Evolutionary conservation across 1,140 invertebrate species (phyloP), one percentile per base, ranked within the genome.

Genomic region (Hyposmocoma kahamanoa): DNA sequence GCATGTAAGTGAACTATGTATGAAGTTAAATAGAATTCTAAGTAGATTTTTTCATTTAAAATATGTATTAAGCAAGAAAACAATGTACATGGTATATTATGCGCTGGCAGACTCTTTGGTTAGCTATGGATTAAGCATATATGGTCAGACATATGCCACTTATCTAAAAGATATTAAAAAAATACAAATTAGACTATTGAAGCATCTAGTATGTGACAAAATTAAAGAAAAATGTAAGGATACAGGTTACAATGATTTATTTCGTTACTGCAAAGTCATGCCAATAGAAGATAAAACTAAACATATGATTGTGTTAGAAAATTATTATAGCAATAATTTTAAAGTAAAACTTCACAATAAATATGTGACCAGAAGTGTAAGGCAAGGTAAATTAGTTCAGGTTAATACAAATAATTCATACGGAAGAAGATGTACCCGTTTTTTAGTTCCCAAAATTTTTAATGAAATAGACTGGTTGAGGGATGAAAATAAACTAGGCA

Each of bases 71-170:
- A 28, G 42, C 34, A 49, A 36, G n/a, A 32, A 39, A 6, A 52
- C 30, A 18, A 9, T 56, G 22, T 43, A 24, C 21, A 47, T 43
- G 19, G 15, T 64, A 13, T 60, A 60, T 18, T 44, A 50, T 49
- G 62, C 52, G 19, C 42, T 57, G 13, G 56, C 47, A 11, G 59
- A 62, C 13, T 48, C 47, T 9, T 21, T 48, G 24, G 41, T 59
- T 18, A 47, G 32, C n/a, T 63, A 63, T 22, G 60, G 47, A 3
- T 9, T 59, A 6, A 22, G 32, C 32, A 28, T 13, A 28, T 62
- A 62, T 44, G 62, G 59, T 9, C 48, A 53, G 54, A 80, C 67
- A 43, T 71, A 47, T 39, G 56, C 20, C 59, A 60, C 52, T 41
- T 50, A 56, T 38, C 19, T 49, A 32, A 46, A 59, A 15, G 18